Conservation (phyloP, 2,888 invertebrate species). For the Laothoe populi region DNA sequence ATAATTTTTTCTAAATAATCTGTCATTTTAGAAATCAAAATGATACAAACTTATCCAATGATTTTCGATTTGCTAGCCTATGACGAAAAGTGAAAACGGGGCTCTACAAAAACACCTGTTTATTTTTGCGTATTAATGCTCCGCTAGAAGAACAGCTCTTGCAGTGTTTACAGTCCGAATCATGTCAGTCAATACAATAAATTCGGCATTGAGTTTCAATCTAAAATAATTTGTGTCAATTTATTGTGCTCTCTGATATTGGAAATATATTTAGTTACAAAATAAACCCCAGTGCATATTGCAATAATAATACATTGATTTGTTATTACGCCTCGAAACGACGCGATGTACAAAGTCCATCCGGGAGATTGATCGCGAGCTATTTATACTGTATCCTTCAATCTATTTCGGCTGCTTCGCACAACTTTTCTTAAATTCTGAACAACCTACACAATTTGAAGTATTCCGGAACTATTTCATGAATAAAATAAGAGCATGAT, state of each 20-base stretch:
- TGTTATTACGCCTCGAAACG: constrained; percentile 45
- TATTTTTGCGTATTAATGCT: background rate
- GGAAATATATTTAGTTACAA: constrained; percentile 41
- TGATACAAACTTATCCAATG: too few species aligned
- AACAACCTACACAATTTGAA: constrained; percentile 36
- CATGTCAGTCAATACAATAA: background rate
- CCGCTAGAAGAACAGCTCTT: background rate
- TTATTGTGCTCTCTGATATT: constrained; percentile 24
- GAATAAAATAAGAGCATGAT: constrained; percentile 36
- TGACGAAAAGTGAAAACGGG: too few species aligned
- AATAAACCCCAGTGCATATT: constrained; percentile 36
- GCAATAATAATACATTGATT: constrained; percentile 53
- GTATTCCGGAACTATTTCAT: constrained; percentile 28
- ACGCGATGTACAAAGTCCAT: constrained; percentile 57
- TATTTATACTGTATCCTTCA: constrained; percentile 40
- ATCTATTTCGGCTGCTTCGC: constrained; percentile 38
- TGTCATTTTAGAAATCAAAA: too few species aligned
- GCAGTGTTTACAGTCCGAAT: background rate
- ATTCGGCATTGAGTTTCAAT: constrained; percentile 8
- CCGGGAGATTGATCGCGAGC: constrained; percentile 40
- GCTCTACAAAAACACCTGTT: background rate
- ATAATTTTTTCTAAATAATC: too few species aligned
- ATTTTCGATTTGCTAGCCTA: too few species aligned
- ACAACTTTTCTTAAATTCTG: constrained; percentile 36
- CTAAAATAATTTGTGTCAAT: background rate